A percentile compares a stretch with the other conserved stretches of the same genome.
Evolutionary conservation across 2,113 vertebrate genomes (phyloP).

Genomic region (Labeo catla): DNA sequence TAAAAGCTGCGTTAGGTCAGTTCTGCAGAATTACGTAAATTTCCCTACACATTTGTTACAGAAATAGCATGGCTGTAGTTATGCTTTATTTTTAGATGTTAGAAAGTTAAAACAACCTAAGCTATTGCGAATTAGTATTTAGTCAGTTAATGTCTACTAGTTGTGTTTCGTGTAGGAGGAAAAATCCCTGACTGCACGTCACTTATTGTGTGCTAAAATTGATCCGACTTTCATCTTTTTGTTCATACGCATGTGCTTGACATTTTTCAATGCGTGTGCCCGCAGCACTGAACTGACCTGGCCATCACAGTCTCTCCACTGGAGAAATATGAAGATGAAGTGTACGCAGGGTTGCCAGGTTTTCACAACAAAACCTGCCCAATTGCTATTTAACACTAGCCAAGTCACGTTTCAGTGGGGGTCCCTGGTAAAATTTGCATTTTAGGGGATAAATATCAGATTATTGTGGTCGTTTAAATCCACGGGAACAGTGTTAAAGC

Average conservation of each 20-base stretch:
- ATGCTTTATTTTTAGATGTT: neutral
- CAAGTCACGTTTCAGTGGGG: too few species aligned
- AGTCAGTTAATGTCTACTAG: too few species aligned
- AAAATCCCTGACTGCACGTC: neutral
- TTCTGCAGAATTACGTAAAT: neutral
- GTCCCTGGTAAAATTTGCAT: too few species aligned
- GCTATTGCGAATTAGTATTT: neutral
- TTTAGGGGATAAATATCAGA: too few species aligned
- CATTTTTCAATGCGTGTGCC: slow-evolving; percentile 38
- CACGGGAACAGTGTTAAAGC: too few species aligned
- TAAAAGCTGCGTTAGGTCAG: neutral
- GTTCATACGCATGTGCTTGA: neutral
- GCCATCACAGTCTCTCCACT: slow-evolving; percentile 92
- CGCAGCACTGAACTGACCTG: slow-evolving; percentile 95
- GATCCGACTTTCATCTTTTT: neutral
- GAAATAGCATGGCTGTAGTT: neutral
- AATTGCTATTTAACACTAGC: too few species aligned
- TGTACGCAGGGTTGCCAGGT: too few species aligned
- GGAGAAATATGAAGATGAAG: slow-evolving; percentile 95
- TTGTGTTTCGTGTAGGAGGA: neutral
- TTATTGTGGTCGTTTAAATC: too few species aligned
- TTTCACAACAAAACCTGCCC: too few species aligned
- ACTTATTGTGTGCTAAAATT: neutral
- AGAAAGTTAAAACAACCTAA: neutral
- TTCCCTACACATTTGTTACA: neutral